Conservation (phyloP, 2,888 invertebrate species). For the Phasia obesa region DNA sequence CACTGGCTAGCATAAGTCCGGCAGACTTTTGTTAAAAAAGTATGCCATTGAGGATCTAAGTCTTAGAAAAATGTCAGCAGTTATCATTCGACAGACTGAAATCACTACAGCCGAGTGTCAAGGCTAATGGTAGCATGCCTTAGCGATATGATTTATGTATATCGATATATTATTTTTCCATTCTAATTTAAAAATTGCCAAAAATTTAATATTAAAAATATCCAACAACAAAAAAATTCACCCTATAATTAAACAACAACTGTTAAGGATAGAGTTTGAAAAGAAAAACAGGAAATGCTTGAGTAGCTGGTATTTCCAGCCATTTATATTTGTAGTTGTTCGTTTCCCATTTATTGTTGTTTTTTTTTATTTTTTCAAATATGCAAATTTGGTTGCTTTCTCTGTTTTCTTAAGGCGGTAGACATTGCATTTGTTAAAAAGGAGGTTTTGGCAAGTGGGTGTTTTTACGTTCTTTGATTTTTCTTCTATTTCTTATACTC, state of each 20-base stretch:
- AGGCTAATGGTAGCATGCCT: too few relatives aligned
- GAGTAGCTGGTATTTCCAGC: constrained; percentile 67
- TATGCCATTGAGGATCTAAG: too few relatives aligned
- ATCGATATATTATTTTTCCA: too few relatives aligned
- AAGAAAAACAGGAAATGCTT: constrained; percentile 62
- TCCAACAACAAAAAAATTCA: background rate
- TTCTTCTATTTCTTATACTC: background rate
- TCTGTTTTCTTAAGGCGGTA: background rate
- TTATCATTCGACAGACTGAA: too few relatives aligned
- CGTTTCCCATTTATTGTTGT: background rate
- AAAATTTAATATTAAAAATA: background rate
- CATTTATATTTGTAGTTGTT: constrained; percentile 43
- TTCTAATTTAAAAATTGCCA: too few relatives aligned
- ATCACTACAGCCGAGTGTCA: too few relatives aligned
- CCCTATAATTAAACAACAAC: constrained; percentile 1
- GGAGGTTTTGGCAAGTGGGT: constrained; percentile 41
- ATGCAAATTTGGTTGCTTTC: constrained; percentile 59
- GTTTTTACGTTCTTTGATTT: constrained; percentile 21
- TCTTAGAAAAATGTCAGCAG: too few relatives aligned
- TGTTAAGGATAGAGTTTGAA: background rate
- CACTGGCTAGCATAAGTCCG: too few relatives aligned
- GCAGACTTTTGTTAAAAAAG: too few relatives aligned
- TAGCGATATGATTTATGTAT: too few relatives aligned
- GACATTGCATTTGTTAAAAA: constrained; percentile 38
- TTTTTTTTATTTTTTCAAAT: constrained; percentile 26